phyloP scores from a whole-genome alignment of 2,888 invertebrate genomes.

The Chironomus riparius region DNA sequence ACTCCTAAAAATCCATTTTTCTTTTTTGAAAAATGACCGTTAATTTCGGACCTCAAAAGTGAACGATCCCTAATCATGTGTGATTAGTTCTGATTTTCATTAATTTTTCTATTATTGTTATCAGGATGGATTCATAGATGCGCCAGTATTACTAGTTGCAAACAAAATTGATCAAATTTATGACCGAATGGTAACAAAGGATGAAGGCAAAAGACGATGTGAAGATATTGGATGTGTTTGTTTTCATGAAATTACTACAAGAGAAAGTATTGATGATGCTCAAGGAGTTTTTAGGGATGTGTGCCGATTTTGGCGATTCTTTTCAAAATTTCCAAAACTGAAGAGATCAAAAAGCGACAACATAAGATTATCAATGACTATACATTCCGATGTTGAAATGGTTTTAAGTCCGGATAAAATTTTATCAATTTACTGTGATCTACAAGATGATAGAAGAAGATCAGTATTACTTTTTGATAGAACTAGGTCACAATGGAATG shows the following conservation, averaged over 20 bases:
- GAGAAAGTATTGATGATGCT: constrained; percentile 76
- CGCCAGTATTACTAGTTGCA: constrained; percentile 71
- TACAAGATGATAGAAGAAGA: constrained; percentile 35
- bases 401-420: constrained; percentile 47
- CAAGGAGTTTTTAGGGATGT: constrained; percentile 67
- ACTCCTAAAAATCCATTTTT: too few relatives aligned
- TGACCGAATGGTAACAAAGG: constrained; percentile 70
- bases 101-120: constrained; percentile 29
- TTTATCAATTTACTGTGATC: constrained; percentile 39
- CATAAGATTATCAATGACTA: constrained; percentile 36
- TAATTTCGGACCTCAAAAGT: too few relatives aligned
- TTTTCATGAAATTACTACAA: constrained; percentile 77
- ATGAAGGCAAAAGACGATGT: constrained; percentile 64
- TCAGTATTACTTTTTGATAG: constrained; percentile 39
- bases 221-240: constrained; percentile 72
- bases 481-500: neutral
- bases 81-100: constrained; percentile 2
- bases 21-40: too few relatives aligned
- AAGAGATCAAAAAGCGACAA: constrained; percentile 50
- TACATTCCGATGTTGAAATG: constrained; percentile 39
- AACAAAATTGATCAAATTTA: constrained; percentile 70
- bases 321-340: constrained; percentile 58
- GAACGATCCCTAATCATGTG: too few relatives aligned
- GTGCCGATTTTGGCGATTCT: constrained; percentile 64
- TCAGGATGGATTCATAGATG: constrained; percentile 54